Evolutionary conservation across 1,140 invertebrate genomes (phyloP), one percentile per base, ranked within the genome.

Genomic region (Leptinotarsa texana): DNA sequence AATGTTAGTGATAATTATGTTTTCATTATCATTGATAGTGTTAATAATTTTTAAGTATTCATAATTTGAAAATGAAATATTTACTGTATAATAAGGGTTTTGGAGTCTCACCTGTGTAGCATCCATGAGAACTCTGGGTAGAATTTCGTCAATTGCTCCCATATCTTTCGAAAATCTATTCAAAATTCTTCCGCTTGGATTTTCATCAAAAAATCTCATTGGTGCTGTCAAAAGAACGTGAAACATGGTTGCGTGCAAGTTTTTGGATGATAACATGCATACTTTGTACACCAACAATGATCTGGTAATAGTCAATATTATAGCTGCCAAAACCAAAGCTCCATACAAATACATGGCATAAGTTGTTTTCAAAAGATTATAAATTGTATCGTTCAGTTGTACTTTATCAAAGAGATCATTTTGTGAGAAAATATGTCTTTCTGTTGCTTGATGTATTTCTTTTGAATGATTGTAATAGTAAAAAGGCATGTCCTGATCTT

Each of bases 91-190:
- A 42, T 42, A 11, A 42, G 33, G 8, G 33, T 42, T 42, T 42
- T 42, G 1, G 11, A 42, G 33, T 57, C 51, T n/a, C 68, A 82
- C 86, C 79, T 93, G 91, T 49, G 88, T 69, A 0, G 86, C 84
- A 81, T 95, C 94, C 79, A 94, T 88, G 79, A 93, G 89, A 15
- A 88, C 84, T 79, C 85, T 87, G 61, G 95, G 95, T 5, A 97
- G 82, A 13, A 89, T 68, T 82, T 96, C 94, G 85, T 96, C 95
- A 77, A 95, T 89, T 22, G 93, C 91, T 76, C 95, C 94, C 80
- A 94, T 88, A 82, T 95, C 94, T 84, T 93, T 93, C 0, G 93
- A 92, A 85, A 94, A 95, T 77, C 93, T 85, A 84, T 95, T 95
- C 18, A 94, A 84, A 62, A 94, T 91, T 70, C 92, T 87, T 79